phyloP scores from a whole-genome alignment of 2,113 vertebrate genomes.

The Hippocampus mohnikei region DNA sequence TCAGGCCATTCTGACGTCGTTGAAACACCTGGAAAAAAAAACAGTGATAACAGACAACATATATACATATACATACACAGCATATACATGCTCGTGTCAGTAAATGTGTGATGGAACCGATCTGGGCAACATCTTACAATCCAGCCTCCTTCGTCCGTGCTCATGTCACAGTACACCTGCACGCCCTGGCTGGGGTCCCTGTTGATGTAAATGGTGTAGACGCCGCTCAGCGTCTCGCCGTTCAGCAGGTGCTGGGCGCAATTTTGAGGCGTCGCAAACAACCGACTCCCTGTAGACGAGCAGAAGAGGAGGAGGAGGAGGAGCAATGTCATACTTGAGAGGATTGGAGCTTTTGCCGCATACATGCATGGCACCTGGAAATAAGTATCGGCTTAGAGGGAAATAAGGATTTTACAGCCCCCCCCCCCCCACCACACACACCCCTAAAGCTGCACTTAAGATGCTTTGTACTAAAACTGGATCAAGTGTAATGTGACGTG shows the following conservation, averaged over 20 bases:
- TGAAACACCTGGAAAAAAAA: slow-evolving; percentile 83
- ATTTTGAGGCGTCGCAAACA: slow-evolving; percentile 93
- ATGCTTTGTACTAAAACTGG: neutral
- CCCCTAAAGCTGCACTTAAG: neutral
- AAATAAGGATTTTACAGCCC: neutral
- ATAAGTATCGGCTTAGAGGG: neutral
- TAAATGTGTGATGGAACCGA: neutral
- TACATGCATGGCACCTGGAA: neutral
- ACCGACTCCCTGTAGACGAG: slow-evolving; percentile 78
- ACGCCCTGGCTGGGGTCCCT: slow-evolving; percentile 84
- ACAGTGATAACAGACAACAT: neutral
- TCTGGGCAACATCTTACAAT: slow-evolving; percentile 83
- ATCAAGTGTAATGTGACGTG: neutral
- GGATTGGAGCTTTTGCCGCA: neutral
- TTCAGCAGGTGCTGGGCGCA: slow-evolving; percentile 94
- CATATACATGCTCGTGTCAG: neutral
- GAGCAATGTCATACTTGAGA: slow-evolving; percentile 5
- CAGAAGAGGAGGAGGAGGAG: neutral
- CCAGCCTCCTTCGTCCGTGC: slow-evolving; percentile 91
- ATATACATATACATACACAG: neutral
- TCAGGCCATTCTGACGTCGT: slow-evolving; percentile 92
- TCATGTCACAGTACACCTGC: slow-evolving; percentile 97
- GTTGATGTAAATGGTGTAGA: slow-evolving; percentile 93
- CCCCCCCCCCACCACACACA: neutral
- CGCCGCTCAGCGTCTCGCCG: slow-evolving; percentile 82